These are phyloP conservation scores for Cremastobaeus sp. DNA, from an alignment of 2,888 invertebrate species.

Conservation along the genomic window DNA sequence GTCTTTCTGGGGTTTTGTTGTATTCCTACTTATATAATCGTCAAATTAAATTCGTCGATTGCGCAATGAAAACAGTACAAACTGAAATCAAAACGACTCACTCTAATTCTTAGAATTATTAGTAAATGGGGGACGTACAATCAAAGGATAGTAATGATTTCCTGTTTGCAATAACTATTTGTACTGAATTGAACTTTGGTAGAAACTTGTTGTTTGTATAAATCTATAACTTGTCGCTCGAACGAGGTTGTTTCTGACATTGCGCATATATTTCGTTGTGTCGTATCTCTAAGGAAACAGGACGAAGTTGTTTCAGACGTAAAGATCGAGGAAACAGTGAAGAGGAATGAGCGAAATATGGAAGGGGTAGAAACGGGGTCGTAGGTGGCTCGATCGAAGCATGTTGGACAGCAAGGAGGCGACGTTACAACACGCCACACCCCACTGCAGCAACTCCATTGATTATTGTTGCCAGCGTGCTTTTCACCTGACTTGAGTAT, in stretches of 20 bases:
- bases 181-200: too few species aligned
- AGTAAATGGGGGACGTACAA: too few species aligned
- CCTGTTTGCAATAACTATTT: too few species aligned
- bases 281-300: conserved; percentile 37
- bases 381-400: conserved; percentile 72
- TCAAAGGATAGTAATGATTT: too few species aligned
- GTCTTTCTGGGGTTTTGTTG: too few species aligned
- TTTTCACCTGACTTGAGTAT: conserved; percentile 60
- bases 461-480: conserved; percentile 76
- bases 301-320: conserved; percentile 47
- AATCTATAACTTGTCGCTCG: conserved; percentile 14
- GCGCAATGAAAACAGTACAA: too few species aligned
- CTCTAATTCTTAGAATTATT: too few species aligned
- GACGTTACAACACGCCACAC: conserved; percentile 75
- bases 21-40: too few species aligned
- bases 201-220: conserved; percentile 20
- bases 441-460: conserved; percentile 77
- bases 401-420: conserved; percentile 74
- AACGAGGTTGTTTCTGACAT: conserved; percentile 26
- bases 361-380: conserved; percentile 48
- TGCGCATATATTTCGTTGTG: conserved; percentile 26
- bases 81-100: too few species aligned
- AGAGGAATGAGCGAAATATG: conserved; percentile 57
- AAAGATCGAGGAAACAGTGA: conserved; percentile 48
- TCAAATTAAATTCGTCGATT: too few species aligned